These are phyloP conservation scores for Ichneumoninae sp. DNA, from an alignment of 2,888 invertebrate genomes.

Conservation along the genomic window DNA sequence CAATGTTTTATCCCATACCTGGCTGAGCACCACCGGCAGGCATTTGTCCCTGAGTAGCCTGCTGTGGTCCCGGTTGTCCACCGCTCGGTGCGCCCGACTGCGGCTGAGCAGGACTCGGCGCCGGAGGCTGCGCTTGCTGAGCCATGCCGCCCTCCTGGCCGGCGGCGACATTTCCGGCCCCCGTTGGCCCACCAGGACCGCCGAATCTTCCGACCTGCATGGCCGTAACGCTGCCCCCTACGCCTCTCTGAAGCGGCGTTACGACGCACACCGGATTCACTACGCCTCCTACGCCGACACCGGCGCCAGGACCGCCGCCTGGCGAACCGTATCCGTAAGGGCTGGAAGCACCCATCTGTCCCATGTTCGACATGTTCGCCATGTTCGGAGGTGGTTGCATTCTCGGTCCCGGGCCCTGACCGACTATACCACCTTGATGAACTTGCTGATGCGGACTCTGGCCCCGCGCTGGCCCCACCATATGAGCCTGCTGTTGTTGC, in stretches of 20 bases:
- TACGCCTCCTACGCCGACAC: constrained; percentile 78
- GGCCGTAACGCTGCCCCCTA: constrained; percentile 82
- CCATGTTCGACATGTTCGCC: constrained; percentile 83
- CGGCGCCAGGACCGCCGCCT: constrained; percentile 79
- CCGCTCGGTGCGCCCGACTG: constrained; percentile 90
- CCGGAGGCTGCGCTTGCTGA: constrained; percentile 91
- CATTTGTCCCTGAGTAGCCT: constrained; percentile 86
- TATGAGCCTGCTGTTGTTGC: constrained; percentile 81
- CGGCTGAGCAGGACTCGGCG: constrained; percentile 91
- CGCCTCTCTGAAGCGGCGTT: constrained; percentile 86
- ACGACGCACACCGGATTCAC: constrained; percentile 85
- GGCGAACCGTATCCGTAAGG: constrained; percentile 83
- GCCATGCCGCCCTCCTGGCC: constrained; percentile 89
- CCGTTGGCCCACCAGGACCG: constrained; percentile 83
- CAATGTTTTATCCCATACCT: constrained; percentile 70
- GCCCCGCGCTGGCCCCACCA: constrained; percentile 81
- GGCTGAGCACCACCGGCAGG: constrained; percentile 82
- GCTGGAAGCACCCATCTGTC: constrained; percentile 82
- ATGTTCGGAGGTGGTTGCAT: constrained; percentile 87
- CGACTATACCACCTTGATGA: constrained; percentile 84
- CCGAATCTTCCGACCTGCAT: constrained; percentile 83
- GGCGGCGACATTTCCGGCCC: constrained; percentile 84
- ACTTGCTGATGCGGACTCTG: constrained; percentile 85
- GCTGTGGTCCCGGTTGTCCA: constrained; percentile 87
- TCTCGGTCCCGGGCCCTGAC: constrained; percentile 87